Evolutionary conservation across 2,797 vertebrate genomes (phyloP), one percentile per base, ranked within the genome.

Genomic region (Arctocebus calabarensis): DNA sequence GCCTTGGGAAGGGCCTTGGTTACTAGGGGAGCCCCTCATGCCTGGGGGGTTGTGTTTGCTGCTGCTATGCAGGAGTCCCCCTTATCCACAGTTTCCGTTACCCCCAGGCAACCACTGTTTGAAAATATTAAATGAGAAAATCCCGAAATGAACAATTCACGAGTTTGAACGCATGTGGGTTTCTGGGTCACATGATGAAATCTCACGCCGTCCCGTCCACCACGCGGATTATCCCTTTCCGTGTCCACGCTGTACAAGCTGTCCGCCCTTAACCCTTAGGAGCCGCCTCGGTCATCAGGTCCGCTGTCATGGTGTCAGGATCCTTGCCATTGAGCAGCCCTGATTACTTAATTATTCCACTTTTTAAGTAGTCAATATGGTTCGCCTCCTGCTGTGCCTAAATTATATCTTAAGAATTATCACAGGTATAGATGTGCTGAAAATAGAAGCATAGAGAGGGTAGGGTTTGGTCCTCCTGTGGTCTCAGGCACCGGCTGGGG

Each of bases 371-470:
- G 48, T 55, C 25, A 37, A 27, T 25, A n/a, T 57, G 34, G 22
- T 57, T 79, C 8, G 16, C 37, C 77, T 37, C 22, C 34, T 45
- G 29, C 25, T 79, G 23, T 27, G 22, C 55, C n/a, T 57, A 79
- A 79, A 79, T 37, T 37, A 25, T 37, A 79, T 16, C 37, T 79
- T 27, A 57, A 25, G 23, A 34, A 14, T 57, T 8, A 57, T 9
- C 7, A 0, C 10, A 37, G n/a, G 7, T 5, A 25, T 27, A 22
- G 9, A 37, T 37, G n/a, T n/a, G 32, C 16, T 7, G 7, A 13
- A 8, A 19, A 52, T 52, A 52, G 48, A 32, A n/a, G 29, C 64
- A 66, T 7, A 4, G 64, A 19, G 16, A 1, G 3, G 16, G 14
- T 27, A 37, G 52, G 19, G 20, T 57, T 79, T 52, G 55, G 13